Base-by-base conservation (phyloP, 1,140 invertebrate species). In the Physella acuta region DNA sequence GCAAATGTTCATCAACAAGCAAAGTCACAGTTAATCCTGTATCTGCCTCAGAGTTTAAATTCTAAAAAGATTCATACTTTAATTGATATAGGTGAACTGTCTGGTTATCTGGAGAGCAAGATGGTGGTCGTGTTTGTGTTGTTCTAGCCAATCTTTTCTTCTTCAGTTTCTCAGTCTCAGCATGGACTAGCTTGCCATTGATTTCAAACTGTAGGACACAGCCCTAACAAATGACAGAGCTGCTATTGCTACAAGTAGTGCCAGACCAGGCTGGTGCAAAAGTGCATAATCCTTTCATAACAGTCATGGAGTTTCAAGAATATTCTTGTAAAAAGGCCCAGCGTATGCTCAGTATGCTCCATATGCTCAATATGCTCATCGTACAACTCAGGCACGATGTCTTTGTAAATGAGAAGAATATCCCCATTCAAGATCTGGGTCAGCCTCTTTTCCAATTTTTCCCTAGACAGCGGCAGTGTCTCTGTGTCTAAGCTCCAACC, bases 1-100 rank as follows among this genome's bases (percentile, higher is more conserved):
- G 92, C 92, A 88, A 99, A 99, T 86, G 96, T 80, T 90, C 88
- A 86, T 98, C 95, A 1, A 97, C 90, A 36, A 99, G 86, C 14
- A 99, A 81, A 37, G 98, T 89, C 70, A 99, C 90, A 0, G 96
- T 98, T 24, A 97, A 88, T 81, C 97, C 97, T 0, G 97, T 96
- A 81, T 98, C 97, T 49, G 98, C 86, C 58, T 98, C 84, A 55
- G 94, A 89, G 33, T 99, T 92, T 68, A 99, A 88, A 44, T 94
- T 95, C 84, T 96, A 95, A 79, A 97, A 99, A 66, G 95, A 97
- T 86, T 98, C 95, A 20, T 93, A 93, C 53, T 94, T 86, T 63
- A 99, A 86, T 84, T 99, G 97, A 82, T 98, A 94, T 44, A 99
- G 86, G 65, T 90, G 75, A 17, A 84, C 61, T 0, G 71, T 78